These are phyloP conservation scores for Diprion similis DNA, from an alignment of 1,140 invertebrate genomes.

Conservation along the genomic window DNA sequence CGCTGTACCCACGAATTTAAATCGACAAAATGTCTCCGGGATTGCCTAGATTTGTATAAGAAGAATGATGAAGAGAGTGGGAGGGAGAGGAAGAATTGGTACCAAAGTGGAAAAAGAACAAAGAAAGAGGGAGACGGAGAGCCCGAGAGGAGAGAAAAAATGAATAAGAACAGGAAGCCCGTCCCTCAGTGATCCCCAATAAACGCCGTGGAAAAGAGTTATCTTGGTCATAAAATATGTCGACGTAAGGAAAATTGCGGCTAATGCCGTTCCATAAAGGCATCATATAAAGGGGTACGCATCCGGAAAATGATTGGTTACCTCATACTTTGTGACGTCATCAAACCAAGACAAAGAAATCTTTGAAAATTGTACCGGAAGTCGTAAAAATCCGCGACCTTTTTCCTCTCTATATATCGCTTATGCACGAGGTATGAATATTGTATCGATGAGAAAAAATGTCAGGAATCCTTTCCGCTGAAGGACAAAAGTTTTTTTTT, in stretches of 20 bases:
- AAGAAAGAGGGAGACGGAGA: not conserved
- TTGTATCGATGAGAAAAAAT: too few species aligned
- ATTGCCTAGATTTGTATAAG: not conserved
- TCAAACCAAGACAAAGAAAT: not conserved
- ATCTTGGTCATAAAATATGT: constrained; percentile 1
- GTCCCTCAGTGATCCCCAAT: not conserved
- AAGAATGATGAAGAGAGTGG: too few species aligned
- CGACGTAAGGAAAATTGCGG: not conserved
- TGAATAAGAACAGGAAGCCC: not conserved
- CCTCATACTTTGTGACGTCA: not conserved
- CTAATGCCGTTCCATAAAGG: constrained; percentile 7
- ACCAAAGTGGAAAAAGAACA: not conserved
- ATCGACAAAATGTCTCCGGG: not conserved
- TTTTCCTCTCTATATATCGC: too few species aligned
- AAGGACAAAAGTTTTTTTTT: too few species aligned
- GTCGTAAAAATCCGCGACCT: too few species aligned
- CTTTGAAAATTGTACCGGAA: not conserved
- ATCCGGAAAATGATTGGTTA: constrained; percentile 5
- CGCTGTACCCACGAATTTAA: not conserved
- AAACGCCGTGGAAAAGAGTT: constrained; percentile 1
- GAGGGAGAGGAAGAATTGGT: not conserved
- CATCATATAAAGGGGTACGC: not conserved
- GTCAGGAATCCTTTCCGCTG: too few species aligned
- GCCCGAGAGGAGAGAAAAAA: not conserved
- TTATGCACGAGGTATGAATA: too few species aligned